Base-by-base conservation (phyloP, 2,113 vertebrate genomes). In the Dryoscopus gambensis region DNA sequence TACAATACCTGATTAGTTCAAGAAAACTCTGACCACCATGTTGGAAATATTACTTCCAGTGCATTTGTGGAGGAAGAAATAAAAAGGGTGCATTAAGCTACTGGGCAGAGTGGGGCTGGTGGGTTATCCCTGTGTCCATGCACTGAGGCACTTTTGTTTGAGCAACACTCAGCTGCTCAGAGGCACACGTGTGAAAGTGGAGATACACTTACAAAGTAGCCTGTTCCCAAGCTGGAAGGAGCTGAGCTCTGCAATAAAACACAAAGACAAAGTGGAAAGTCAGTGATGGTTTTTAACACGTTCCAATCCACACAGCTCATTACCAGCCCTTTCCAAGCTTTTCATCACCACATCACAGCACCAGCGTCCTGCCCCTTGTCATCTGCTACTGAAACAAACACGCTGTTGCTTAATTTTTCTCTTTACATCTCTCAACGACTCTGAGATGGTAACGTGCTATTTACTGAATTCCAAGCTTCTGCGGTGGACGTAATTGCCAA, bases 391-490 rank as follows among this genome's bases (percentile, higher is more conserved):
- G 97, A 98, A 98, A 98, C 96, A 97, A 98, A 98, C 96, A 98
- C 94, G 23, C 63, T 95, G 96, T 94, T 96, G 96, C 97, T 98
- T 98, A 97, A 98, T 98, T 98, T 97, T 92, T 90, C 96, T 97
- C 97, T 97, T 98, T 97, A 98, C 98, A 98, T 98, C 98, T 98
- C 98, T 98, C 98, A 98, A 98, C 97, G 97, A 98, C 98, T 98
- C 98, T 44, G 97, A 98, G 97, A 98, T 97, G 97, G 98, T 98
- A 99, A 98, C 98, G 97, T 98, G 98, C 98, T 99, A 99, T 99
- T 99, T 99, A 99, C 98, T 98, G 98, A 98, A 99, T 99, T 99
- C 98, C 98, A 98, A 98, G 98, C 98, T 99, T 98, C 97, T 95
- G 96, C 96, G 18, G 97, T 97, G 97, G 97, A 98, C 59, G 97